Evolutionary conservation across 1,140 invertebrate genomes (phyloP).

Genomic region (Aphidius gifuensis): DNA sequence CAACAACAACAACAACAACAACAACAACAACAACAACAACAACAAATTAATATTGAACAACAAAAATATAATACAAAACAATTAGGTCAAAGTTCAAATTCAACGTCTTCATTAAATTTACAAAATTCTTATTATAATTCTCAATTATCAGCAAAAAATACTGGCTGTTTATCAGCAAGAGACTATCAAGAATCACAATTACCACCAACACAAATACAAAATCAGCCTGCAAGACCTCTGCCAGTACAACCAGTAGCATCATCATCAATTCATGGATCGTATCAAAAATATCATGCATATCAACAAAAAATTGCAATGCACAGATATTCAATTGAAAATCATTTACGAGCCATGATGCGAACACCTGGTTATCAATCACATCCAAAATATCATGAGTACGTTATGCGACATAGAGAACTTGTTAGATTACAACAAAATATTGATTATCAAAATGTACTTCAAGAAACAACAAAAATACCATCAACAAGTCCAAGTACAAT

Average conservation of each 20-base stretch:
- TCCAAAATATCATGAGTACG: slow-evolving; percentile 50
- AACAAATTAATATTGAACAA: slow-evolving; percentile 45
- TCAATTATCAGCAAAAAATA: slow-evolving; percentile 21
- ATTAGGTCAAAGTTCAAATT: slow-evolving; percentile 26
- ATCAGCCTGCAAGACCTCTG: slow-evolving; percentile 19
- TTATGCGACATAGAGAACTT: slow-evolving; percentile 44
- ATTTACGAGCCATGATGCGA: slow-evolving; percentile 42
- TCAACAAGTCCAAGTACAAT: slow-evolving; percentile 27
- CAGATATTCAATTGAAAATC: slow-evolving; percentile 43
- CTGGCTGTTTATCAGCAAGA: background rate
- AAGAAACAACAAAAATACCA: slow-evolving; percentile 33
- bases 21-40: slow-evolving; percentile 17
- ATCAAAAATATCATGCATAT: slow-evolving; percentile 35
- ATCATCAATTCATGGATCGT: slow-evolving; percentile 13
- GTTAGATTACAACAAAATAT: slow-evolving; percentile 45
- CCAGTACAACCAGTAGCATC: slow-evolving; percentile 7
- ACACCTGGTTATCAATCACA: slow-evolving; percentile 48
- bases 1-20: slow-evolving; percentile 33
- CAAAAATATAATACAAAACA: slow-evolving; percentile 44
- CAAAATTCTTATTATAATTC: slow-evolving; percentile 45
- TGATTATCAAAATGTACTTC: slow-evolving; percentile 38
- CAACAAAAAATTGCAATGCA: slow-evolving; percentile 50
- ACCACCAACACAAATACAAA: slow-evolving; percentile 28
- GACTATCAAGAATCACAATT: slow-evolving; percentile 30
- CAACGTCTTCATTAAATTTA: slow-evolving; percentile 27